Evolutionary conservation across 2,797 vertebrate species (phyloP).

Genomic region (Ctenopoma multispine): DNA sequence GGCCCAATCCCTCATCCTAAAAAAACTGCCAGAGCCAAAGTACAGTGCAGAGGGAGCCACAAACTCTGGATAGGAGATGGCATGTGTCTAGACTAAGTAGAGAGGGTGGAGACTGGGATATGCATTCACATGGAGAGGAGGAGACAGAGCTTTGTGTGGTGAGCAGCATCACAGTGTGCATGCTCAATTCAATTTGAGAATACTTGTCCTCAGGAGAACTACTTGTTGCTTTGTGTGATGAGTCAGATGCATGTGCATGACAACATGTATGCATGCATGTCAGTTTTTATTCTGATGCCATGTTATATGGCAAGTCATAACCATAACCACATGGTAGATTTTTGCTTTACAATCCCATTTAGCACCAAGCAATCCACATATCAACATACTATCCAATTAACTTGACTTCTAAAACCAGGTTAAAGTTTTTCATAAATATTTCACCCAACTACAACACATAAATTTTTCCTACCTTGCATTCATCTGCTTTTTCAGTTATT

Average conservation of each 20-base stretch:
- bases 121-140: constrained; percentile 73
- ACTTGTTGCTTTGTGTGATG: constrained; percentile 67
- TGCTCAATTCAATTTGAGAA: constrained; percentile 68
- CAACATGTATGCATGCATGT: constrained; percentile 14
- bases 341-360: constrained; percentile 9
- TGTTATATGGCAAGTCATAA: constrained; percentile 22
- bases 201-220: constrained; percentile 52
- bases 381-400: not conserved
- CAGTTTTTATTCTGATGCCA: constrained; percentile 18
- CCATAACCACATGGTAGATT: constrained; percentile 19
- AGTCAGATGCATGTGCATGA: constrained; percentile 46
- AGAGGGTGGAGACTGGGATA: constrained; percentile 77
- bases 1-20: constrained; percentile 30
- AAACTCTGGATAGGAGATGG: constrained; percentile 66
- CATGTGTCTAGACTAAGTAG: constrained; percentile 66
- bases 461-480: not conserved
- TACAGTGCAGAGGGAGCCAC: constrained; percentile 53
- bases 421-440: not conserved
- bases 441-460: no score
- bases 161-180: constrained; percentile 59
- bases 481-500: constrained; percentile 3
- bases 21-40: constrained; percentile 33
- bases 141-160: constrained; percentile 68
- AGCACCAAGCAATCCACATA: not conserved
- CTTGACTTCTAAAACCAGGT: constrained; percentile 19